Base-by-base conservation (phyloP, 2,113 vertebrate genomes). In the Boulengeromyrus knoepffleri region DNA sequence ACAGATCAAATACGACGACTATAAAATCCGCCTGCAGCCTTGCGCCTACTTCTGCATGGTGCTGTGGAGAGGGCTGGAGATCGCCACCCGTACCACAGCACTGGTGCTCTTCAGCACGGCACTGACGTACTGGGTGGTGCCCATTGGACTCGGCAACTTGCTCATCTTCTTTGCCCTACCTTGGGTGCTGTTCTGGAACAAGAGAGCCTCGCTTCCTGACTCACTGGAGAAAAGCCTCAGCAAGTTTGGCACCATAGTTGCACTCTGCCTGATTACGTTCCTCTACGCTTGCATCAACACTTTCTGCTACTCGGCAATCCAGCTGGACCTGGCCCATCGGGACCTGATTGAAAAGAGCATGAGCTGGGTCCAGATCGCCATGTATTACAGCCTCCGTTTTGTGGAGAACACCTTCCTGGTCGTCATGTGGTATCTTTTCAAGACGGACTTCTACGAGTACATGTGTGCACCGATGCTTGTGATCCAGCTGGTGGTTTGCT, bases 231-330 rank as follows among this genome's bases (percentile, higher is more conserved):
- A 97, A 91, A 98, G 97, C 94, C 97, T 98, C 90, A 98, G 97
- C 15, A 95, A 95, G 56, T 91, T 99, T 74, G 98, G 97, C 93
- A 99, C 98, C 0, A 90, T 95, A 1, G 94, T 97, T 74, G 99
- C 99, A 88, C 96, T 99, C 86, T 95, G 94, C 5, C 94, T 98
- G 90, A 93, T 99, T 90, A 98, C 98, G 0, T 89, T 99, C 7
- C 97, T 99, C 39, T 99, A 98, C 0, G 97, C 98, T 74, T 97
- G 97, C 95, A 99, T 99, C 94, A 99, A 99, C 93, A 91, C 97
- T 92, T 99, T 99, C 95, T 99, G 99, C 95, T 99, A 98, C 97
- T 99, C 99, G 0, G 98, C 98, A 0, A 96, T 99, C 94, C 97
- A 99, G 95, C 96, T 99, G 88, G 97, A 97, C 91, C 93, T 99